Conservation (phyloP, 2,113 vertebrate genomes). For the Oryzias celebensis region DNA sequence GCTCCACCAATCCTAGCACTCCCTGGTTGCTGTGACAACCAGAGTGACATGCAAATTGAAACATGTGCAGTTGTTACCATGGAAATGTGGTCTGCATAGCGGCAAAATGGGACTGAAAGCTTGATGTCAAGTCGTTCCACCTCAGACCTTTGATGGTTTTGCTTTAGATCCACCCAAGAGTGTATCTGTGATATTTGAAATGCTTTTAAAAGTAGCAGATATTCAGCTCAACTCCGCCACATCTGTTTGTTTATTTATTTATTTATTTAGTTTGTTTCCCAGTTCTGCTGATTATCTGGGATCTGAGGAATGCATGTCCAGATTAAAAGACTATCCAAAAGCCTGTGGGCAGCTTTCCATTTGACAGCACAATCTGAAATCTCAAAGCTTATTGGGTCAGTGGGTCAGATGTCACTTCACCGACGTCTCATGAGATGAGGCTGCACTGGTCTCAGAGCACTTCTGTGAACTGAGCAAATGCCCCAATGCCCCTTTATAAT, state of each 20-base stretch:
- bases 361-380: slow-evolving; percentile 23
- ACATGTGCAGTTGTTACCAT: slow-evolving; percentile 66
- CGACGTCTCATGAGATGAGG: slow-evolving; percentile 3
- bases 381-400: slow-evolving; percentile 38
- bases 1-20: slow-evolving; percentile 41
- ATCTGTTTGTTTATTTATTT: not conserved
- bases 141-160: slow-evolving; percentile 16
- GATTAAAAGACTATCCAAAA: slow-evolving; percentile 40
- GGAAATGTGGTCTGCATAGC: slow-evolving; percentile 51
- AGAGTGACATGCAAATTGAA: slow-evolving; percentile 61
- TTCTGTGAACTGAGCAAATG: slow-evolving; percentile 11
- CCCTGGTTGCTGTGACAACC: slow-evolving; percentile 69
- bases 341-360: not conserved
- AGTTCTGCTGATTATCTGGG: slow-evolving; percentile 27
- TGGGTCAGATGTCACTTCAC: slow-evolving; percentile 41
- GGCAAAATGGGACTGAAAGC: slow-evolving; percentile 14
- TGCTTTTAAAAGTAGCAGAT: not conserved
- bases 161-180: not conserved
- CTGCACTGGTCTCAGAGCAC: slow-evolving; percentile 12
- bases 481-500: not conserved
- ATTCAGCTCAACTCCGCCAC: slow-evolving; percentile 13
- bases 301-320: slow-evolving; percentile 45
- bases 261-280: slow-evolving; percentile 1
- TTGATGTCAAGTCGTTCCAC: slow-evolving; percentile 19
- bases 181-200: not conserved